These are phyloP conservation scores for Rhinoraja longicauda DNA, from an alignment of 2,797 vertebrate species.

Conservation along the genomic window DNA sequence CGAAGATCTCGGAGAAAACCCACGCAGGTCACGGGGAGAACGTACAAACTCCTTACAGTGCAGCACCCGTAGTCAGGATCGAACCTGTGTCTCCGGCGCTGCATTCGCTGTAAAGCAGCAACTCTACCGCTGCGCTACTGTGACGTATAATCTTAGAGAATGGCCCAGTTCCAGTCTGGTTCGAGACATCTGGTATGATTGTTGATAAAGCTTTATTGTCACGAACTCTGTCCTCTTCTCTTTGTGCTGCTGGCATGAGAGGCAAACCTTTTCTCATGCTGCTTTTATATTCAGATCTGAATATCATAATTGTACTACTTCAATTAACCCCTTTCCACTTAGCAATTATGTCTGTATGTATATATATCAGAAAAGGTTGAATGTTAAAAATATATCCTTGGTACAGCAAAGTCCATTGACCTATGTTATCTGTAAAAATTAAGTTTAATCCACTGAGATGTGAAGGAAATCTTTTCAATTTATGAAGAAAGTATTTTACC, in stretches of 20 bases:
- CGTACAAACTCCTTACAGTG: too few species aligned
- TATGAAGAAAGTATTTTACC: neutral
- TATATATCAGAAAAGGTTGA: conserved; percentile 10
- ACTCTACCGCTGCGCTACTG: too few species aligned
- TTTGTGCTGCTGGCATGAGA: neutral
- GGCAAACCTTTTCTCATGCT: neutral
- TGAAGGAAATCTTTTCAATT: conserved; percentile 23
- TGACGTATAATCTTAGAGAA: neutral
- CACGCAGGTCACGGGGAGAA: too few species aligned
- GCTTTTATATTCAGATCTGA: neutral
- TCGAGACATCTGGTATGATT: neutral
- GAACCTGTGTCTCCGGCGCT: too few species aligned
- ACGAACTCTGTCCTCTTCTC: neutral
- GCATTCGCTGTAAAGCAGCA: too few species aligned
- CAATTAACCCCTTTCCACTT: neutral
- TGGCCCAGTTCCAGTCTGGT: neutral
- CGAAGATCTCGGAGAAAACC: too few species aligned
- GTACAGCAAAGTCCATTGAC: neutral
- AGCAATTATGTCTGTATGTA: neutral
- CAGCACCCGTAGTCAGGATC: too few species aligned
- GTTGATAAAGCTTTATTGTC: neutral
- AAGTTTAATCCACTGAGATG: neutral
- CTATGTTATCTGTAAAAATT: conserved; percentile 13
- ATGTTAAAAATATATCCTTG: neutral
- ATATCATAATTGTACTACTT: neutral